phyloP scores from a whole-genome alignment of 2,888 invertebrate genomes.

The Stenodema calcarata region DNA sequence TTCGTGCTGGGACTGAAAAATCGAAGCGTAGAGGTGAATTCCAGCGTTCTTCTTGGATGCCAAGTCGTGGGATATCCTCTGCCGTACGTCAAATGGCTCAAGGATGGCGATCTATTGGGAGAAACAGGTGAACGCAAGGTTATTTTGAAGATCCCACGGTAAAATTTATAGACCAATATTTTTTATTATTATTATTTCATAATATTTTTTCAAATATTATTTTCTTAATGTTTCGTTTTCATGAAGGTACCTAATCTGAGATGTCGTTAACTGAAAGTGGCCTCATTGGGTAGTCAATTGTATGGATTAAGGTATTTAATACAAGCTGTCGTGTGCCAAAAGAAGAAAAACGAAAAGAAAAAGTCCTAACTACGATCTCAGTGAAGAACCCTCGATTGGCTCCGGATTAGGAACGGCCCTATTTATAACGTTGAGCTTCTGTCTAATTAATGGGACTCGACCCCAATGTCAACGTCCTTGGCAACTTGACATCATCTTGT shows the following conservation, averaged over 20 bases:
- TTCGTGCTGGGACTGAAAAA: conserved; percentile 40
- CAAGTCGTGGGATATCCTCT: conserved; percentile 63
- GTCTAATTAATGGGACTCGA: neutral
- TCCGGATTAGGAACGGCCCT: neutral
- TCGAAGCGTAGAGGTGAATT: conserved; percentile 26
- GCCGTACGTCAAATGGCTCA: conserved; percentile 61
- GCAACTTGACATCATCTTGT: neutral
- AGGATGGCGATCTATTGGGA: conserved; percentile 27
- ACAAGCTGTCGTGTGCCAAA: too few relatives aligned
- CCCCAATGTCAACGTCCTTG: conserved; percentile 1
- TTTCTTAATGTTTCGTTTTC: too few relatives aligned
- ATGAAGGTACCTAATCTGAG: too few relatives aligned
- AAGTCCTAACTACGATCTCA: neutral
- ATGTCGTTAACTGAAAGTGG: too few relatives aligned
- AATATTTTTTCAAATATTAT: too few relatives aligned
- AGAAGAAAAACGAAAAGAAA: neutral
- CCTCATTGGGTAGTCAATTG: too few relatives aligned
- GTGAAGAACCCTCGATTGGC: neutral
- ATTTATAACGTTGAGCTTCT: neutral
- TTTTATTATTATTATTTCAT: too few relatives aligned
- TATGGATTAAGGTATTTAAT: too few relatives aligned
- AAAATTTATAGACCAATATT: too few relatives aligned
- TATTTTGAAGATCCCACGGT: too few relatives aligned
- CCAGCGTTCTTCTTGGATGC: conserved; percentile 64
- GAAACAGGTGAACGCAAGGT: conserved; percentile 30